Percentiles rank a stretch among this genome's conserved stretches.
Evolutionary conservation across 2,888 invertebrate genomes (phyloP).

Genomic region (Athalia rosae): DNA sequence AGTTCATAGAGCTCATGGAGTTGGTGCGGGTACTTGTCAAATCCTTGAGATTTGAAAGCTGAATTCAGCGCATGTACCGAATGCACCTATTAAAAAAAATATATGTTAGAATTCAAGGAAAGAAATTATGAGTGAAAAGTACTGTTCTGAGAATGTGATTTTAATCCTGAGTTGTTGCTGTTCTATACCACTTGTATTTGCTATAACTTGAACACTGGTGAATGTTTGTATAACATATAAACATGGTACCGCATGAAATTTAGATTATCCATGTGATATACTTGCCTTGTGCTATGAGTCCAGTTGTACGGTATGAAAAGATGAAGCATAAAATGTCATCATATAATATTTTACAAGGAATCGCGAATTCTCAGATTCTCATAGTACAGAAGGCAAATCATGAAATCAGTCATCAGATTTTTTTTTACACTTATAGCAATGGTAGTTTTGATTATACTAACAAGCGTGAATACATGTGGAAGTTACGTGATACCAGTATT

Average conservation of each 20-base stretch:
- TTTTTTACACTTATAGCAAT: conserved; percentile 6
- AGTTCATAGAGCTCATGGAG: too few relatives aligned
- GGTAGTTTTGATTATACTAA: conserved; percentile 16
- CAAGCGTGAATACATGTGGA: conserved; percentile 41
- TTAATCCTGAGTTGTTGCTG: neutral
- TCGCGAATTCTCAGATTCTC: neutral
- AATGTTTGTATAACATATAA: conserved; percentile 10
- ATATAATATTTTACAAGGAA: conserved; percentile 14
- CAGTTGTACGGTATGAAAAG: conserved; percentile 71
- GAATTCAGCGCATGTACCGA: too few relatives aligned
- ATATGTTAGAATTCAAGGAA: too few relatives aligned
- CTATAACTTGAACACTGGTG: conserved; percentile 7
- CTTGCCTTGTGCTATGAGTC: conserved; percentile 72
- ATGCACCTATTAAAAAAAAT: too few relatives aligned
- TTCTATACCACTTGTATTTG: neutral
- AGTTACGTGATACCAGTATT: conserved; percentile 5
- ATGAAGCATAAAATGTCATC: conserved; percentile 67
- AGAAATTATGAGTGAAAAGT: too few relatives aligned
- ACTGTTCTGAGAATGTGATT: neutral
- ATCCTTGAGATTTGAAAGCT: too few relatives aligned
- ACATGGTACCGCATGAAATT: conserved; percentile 24
- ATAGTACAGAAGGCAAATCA: conserved; percentile 60
- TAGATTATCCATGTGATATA: conserved; percentile 57
- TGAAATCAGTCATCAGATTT: conserved; percentile 47
- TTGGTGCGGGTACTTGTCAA: too few relatives aligned